These are phyloP conservation scores for Danio rerio DNA, from an alignment of 2,113 vertebrate genomes.

Conservation along the genomic window DNA sequence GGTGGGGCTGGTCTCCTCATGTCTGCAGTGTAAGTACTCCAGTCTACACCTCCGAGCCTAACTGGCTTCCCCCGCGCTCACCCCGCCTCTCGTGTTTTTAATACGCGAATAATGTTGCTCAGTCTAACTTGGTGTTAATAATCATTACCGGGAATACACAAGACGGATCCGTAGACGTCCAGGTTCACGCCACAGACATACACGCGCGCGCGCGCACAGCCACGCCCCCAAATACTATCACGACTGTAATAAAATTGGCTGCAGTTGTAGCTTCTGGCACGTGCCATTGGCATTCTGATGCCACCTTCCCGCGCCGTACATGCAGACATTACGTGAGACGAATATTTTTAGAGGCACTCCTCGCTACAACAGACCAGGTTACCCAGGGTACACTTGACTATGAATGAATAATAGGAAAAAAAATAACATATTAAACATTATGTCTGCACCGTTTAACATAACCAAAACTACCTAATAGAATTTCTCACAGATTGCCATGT, in stretches of 20 bases:
- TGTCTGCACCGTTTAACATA: background rate
- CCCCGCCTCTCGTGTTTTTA: conserved; percentile 10
- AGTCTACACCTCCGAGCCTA: conserved; percentile 28
- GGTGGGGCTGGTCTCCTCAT: conserved; percentile 46
- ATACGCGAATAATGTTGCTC: conserved; percentile 22
- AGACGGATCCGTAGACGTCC: background rate
- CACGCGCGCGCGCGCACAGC: conserved; percentile 32
- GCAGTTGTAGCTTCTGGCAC: conserved; percentile 41
- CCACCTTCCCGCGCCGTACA: conserved; percentile 35
- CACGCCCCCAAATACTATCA: conserved; percentile 48
- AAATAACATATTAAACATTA: background rate
- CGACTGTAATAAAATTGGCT: conserved; percentile 46
- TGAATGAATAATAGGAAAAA: background rate
- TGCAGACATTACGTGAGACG: conserved; percentile 45
- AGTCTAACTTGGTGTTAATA: background rate
- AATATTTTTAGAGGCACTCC: conserved; percentile 27
- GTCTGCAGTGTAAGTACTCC: conserved; percentile 32
- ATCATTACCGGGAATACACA: background rate
- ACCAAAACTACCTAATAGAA: background rate
- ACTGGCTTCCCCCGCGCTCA: conserved; percentile 5
- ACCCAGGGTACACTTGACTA: background rate
- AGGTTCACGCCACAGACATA: conserved; percentile 28
- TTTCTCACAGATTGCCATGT: background rate
- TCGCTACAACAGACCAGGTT: background rate
- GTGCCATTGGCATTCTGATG: conserved; percentile 44